Conservation (phyloP, 2,797 vertebrate species). For the Cuculus canorus region DNA sequence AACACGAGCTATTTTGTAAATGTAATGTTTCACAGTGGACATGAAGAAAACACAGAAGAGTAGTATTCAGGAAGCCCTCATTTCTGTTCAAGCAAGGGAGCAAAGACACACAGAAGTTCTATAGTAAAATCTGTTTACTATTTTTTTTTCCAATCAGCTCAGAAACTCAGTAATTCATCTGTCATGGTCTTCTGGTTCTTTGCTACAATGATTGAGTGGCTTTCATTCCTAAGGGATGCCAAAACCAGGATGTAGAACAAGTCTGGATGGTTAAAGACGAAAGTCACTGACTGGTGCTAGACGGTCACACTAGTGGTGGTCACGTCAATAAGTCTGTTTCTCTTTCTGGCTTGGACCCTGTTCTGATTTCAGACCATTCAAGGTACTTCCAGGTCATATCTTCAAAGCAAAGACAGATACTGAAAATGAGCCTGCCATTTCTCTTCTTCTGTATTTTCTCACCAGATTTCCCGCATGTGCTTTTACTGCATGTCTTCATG, state of each 20-base stretch:
- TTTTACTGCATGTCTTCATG: not conserved
- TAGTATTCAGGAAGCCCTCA: not conserved
- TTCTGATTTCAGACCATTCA: not conserved
- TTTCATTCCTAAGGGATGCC: not conserved
- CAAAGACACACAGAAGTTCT: not conserved
- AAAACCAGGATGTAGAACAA: not conserved
- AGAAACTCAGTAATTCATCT: not conserved
- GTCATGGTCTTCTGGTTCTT: not conserved
- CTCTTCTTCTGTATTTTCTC: accelerated
- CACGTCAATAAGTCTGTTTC: not conserved
- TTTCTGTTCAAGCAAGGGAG: not conserved
- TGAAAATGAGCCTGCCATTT: not conserved
- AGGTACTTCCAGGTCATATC: not conserved
- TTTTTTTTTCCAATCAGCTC: not conserved
- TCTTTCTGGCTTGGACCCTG: not conserved
- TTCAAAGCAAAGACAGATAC: not conserved
- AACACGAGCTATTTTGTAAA: not conserved
- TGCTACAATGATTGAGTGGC: not conserved
- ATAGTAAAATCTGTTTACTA: not conserved
- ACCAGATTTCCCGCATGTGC: not conserved
- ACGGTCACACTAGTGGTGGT: not conserved
- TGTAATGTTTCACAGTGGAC: not conserved
- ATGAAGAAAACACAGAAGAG: not conserved
- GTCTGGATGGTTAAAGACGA: not conserved
- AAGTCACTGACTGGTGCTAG: not conserved